phyloP scores from a whole-genome alignment of 1,140 invertebrate species.

The Magallana angulata region DNA sequence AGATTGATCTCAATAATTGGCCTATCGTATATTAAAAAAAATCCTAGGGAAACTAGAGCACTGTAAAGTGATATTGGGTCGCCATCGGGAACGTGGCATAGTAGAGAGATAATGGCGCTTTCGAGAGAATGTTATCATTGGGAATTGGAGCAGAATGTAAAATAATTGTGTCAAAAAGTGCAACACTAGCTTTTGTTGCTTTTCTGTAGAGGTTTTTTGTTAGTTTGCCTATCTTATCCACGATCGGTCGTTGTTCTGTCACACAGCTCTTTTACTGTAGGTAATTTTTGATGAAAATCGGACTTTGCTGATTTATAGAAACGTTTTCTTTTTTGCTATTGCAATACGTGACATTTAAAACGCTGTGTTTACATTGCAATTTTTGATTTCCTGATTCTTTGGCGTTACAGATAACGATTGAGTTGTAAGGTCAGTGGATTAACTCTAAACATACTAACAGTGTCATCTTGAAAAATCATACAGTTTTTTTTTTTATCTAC shows the following conservation, averaged over 20 bases:
- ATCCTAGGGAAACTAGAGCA: neutral
- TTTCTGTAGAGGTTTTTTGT: neutral
- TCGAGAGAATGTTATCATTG: neutral
- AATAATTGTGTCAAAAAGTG: neutral
- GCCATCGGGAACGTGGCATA: neutral
- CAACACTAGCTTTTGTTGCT: neutral
- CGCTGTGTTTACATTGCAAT: neutral
- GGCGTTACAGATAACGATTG: too few species aligned
- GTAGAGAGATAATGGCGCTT: neutral
- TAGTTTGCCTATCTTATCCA: neutral
- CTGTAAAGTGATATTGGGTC: neutral
- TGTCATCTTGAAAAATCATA: too few species aligned
- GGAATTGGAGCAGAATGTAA: slow-evolving; percentile 29
- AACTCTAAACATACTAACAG: too few species aligned
- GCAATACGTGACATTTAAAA: neutral
- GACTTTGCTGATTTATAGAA: neutral
- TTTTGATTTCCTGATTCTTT: neutral
- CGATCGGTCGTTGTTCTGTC: neutral
- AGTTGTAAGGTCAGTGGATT: too few species aligned
- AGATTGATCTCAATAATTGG: neutral
- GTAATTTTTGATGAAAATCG: neutral
- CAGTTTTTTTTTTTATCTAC: too few species aligned
- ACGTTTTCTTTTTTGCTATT: neutral
- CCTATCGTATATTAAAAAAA: neutral
- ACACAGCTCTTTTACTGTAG: neutral